Evolutionary conservation across 2,888 invertebrate species (phyloP).

Genomic region (Agriopis aurantiaria): DNA sequence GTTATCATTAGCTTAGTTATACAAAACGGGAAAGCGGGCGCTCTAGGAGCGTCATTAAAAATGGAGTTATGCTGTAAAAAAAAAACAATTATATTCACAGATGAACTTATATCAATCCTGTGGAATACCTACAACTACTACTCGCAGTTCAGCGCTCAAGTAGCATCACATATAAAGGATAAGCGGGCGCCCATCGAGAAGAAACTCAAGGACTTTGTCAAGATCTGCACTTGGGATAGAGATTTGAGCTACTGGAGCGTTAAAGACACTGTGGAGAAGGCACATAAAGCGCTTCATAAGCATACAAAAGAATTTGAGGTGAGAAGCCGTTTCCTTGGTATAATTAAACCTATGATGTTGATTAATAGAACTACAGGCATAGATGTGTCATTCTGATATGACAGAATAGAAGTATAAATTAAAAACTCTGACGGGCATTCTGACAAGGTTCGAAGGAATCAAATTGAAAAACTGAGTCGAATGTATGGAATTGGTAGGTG

Average conservation of each 20-base stretch:
- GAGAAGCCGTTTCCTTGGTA: not conserved
- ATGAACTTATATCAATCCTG: conserved; percentile 88
- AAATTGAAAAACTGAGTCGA: no score
- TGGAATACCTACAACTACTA: conserved; percentile 96
- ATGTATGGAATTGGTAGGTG: no score
- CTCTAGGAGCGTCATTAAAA: no score
- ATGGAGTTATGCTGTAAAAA: not conserved
- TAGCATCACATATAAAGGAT: conserved; percentile 88
- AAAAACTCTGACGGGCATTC: no score
- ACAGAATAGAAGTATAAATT: no score
- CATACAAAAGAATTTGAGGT: conserved; percentile 94
- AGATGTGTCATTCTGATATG: no score
- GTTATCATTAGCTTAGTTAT: no score
- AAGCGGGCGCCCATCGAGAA: conserved; percentile 95
- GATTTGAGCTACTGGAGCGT: conserved; percentile 98
- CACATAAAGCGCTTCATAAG: conserved; percentile 95
- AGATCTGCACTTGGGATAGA: conserved; percentile 97
- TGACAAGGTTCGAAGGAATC: no score
- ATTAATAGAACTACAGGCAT: no score
- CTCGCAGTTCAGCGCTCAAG: conserved; percentile 90
- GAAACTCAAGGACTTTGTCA: conserved; percentile 96
- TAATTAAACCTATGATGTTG: no score
- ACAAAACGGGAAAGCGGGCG: no score
- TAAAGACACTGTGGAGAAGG: conserved; percentile 94
- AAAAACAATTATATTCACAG: conserved; percentile 66